A percentile compares a stretch with the other conserved stretches of the same genome.
Conservation (phyloP, 2,113 vertebrate species). For the Mobula hypostoma region DNA sequence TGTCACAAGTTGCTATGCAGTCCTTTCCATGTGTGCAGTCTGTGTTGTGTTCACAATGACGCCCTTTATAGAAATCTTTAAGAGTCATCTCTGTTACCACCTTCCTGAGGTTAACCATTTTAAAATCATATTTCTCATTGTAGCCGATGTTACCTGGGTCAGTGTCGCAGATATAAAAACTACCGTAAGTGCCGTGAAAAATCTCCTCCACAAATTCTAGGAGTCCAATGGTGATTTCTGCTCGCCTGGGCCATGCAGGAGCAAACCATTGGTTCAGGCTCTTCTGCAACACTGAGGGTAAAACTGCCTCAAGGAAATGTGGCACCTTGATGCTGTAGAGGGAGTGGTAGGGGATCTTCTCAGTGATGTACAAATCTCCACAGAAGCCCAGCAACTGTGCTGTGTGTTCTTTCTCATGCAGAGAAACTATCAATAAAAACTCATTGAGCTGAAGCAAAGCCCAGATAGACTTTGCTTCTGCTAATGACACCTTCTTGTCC, state of each 20-base stretch:
- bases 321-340: constrained; percentile 71
- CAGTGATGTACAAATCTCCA: constrained; percentile 83
- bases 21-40: constrained; percentile 88
- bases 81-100: constrained; percentile 77
- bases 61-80: constrained; percentile 72
- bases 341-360: constrained; percentile 67
- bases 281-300: constrained; percentile 64
- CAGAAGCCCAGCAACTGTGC: constrained; percentile 82
- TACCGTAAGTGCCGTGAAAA: constrained; percentile 86
- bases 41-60: constrained; percentile 73
- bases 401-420: constrained; percentile 82
- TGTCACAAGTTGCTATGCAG: constrained; percentile 81
- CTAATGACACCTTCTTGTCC: constrained; percentile 81
- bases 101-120: constrained; percentile 79
- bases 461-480: constrained; percentile 91
- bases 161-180: constrained; percentile 85
- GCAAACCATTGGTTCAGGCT: constrained; percentile 83
- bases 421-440: constrained; percentile 80
- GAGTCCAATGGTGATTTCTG: constrained; percentile 82
- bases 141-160: constrained; percentile 76
- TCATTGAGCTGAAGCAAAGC: constrained; percentile 85
- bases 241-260: constrained; percentile 82
- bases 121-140: constrained; percentile 82
- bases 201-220: constrained; percentile 95
- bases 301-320: constrained; percentile 61